Evolutionary conservation across 2,797 vertebrate genomes (phyloP), one percentile per base, ranked within the genome.

Genomic region (Telmatherina bonti): DNA sequence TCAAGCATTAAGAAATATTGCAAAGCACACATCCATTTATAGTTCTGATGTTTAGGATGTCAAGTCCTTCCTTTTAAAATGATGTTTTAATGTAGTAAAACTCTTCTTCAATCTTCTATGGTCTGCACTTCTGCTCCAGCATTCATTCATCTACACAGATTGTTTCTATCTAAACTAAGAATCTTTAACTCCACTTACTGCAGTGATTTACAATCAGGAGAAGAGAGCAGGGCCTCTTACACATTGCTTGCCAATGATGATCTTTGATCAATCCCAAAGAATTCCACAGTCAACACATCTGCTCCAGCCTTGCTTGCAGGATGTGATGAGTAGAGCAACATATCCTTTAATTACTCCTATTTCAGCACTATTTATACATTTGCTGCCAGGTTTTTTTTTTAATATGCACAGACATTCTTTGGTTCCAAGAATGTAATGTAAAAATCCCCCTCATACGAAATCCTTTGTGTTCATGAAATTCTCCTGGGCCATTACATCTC

Each of bases 311-410:
- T 81, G 74, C 77, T 76, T 77, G 74, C 84, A 83, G 81, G 85
- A 86, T 80, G 77, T 85, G 88, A 89, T 85, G 79, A 88, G 81
- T 72, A 70, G 61, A 74, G 72, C 72, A 71, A 68, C 72, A 83
- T 80, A 81, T 93, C 90, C 87, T 91, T 90, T 92, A 91, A 91
- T 91, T 89, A 89, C 79, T 89, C 79, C 86, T 78, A 72, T 88
- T 82, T 85, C 79, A 81, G 63, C 67, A 74, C 73, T 84, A 83
- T 89, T 90, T 82, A 85, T 87, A 85, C 74, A 79, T 87, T 63
- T 83, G 64, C 75, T 78, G 78, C 83, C 79, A 84, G 51, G 74
- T 76, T 60, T 51, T 29, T 74, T 76, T 60, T 51, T 29, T 74
- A 62, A 81, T 70, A 53, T 71, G 68, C 58, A 78, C 72, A 89